A percentile compares a stretch with the other conserved stretches of the same genome.
Evolutionary conservation across 2,113 vertebrate species (phyloP).

Genomic region (Chaetura pelagica): DNA sequence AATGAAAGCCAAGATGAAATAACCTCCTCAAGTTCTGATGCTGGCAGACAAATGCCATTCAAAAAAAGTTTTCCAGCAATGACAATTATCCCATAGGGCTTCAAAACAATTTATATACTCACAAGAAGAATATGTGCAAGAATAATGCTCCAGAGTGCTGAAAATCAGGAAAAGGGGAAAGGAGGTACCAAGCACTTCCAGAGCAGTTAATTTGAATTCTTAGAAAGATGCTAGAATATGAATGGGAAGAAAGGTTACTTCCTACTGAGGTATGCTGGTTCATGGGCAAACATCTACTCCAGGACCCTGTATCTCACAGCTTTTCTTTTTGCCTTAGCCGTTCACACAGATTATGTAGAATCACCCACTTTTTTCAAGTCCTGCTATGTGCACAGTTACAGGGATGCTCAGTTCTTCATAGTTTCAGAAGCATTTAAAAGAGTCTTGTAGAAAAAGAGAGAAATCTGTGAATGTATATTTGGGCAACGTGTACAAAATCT

Average conservation of each 20-base stretch:
- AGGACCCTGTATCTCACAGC: not conserved
- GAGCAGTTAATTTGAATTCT: not conserved
- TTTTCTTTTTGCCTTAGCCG: not conserved
- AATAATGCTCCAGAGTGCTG: not conserved
- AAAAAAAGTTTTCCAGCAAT: slow-evolving; percentile 45
- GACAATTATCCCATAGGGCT: slow-evolving; percentile 28
- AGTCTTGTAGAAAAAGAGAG: not conserved
- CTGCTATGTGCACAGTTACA: not conserved
- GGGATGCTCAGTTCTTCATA: not conserved
- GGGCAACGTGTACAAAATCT: not conserved
- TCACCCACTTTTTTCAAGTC: not conserved
- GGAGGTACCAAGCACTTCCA: not conserved
- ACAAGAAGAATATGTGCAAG: not conserved
- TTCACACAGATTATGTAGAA: not conserved
- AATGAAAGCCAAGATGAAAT: slow-evolving; percentile 53
- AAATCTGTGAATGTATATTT: not conserved
- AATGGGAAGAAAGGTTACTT: not conserved
- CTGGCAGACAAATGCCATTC: slow-evolving; percentile 49
- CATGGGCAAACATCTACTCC: not conserved
- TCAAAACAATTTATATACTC: slow-evolving; percentile 22
- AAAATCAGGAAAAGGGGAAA: not conserved
- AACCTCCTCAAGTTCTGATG: slow-evolving; percentile 24
- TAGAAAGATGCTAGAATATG: not conserved
- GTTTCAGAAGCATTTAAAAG: not conserved
- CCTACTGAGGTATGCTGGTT: not conserved